A percentile compares a stretch with the other conserved stretches of the same genome.
Evolutionary conservation across 2,888 invertebrate species (phyloP).

Genomic region (Cheilosia impressa): DNA sequence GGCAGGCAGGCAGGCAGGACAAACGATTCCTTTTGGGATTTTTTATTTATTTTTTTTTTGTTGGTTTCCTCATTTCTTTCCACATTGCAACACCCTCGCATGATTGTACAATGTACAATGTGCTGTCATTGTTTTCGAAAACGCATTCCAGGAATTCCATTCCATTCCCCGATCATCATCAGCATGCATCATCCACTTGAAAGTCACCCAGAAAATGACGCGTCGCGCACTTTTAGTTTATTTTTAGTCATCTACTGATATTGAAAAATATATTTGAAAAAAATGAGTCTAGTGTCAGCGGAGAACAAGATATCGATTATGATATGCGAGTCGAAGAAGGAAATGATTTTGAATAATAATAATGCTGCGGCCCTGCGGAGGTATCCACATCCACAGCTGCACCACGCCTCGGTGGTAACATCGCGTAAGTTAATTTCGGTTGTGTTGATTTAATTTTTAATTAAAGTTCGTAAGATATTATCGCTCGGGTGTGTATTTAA

Average conservation of each 20-base stretch:
- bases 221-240: conserved; percentile 23
- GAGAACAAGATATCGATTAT: conserved; percentile 77
- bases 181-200: conserved; percentile 49
- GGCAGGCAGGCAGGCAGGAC: conserved; percentile 41
- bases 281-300: conserved; percentile 75
- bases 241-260: conserved; percentile 16
- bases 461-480: conserved; percentile 55
- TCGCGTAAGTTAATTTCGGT: conserved; percentile 66
- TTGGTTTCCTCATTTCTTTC: neutral
- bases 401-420: conserved; percentile 28
- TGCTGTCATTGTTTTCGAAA: conserved; percentile 40
- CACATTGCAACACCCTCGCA: neutral
- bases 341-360: conserved; percentile 74
- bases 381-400: conserved; percentile 25
- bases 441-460: conserved; percentile 62
- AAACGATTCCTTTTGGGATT: conserved; percentile 47
- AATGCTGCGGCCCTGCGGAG: conserved; percentile 44
- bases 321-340: conserved; percentile 76
- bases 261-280: conserved; percentile 7
- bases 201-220: conserved; percentile 17
- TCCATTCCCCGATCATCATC: conserved; percentile 11
- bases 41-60: neutral
- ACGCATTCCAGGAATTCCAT: conserved; percentile 35
- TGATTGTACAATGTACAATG: conserved; percentile 20
- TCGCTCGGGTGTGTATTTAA: neutral